phyloP scores from a whole-genome alignment of 2,888 invertebrate genomes.

The Linnaemya vulpina region DNA sequence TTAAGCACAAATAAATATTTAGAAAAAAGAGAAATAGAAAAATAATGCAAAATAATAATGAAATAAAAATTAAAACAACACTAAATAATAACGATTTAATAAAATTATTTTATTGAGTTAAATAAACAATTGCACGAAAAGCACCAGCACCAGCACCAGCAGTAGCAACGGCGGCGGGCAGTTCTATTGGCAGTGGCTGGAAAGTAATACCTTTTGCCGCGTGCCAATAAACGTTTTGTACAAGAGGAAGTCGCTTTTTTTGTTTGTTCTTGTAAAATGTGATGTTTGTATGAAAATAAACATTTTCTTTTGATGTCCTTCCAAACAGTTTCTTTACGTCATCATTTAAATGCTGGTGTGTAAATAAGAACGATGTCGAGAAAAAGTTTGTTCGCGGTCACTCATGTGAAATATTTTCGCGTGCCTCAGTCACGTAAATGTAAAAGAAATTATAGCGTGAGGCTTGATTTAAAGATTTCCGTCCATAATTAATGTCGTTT shows the following conservation, averaged over 20 bases:
- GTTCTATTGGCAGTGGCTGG: background rate
- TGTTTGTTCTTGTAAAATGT: background rate
- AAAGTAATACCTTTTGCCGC: background rate
- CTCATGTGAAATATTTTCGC: too few relatives aligned
- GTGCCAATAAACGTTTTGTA: background rate
- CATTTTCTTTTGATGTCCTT: background rate
- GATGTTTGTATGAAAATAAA: background rate
- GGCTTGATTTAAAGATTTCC: too few relatives aligned
- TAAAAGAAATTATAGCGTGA: too few relatives aligned
- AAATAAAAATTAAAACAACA: conserved; percentile 23
- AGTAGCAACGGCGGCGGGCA: background rate
- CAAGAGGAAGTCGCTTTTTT: conserved; percentile 4
- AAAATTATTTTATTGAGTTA: conserved; percentile 61
- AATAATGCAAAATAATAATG: too few relatives aligned
- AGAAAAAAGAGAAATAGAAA: background rate
- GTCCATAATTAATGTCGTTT: too few relatives aligned
- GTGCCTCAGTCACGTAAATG: too few relatives aligned
- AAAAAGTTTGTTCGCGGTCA: too few relatives aligned
- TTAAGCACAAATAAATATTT: conserved; percentile 49
- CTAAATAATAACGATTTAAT: conserved; percentile 54
- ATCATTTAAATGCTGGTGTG: background rate
- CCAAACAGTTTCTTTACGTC: conserved; percentile 18
- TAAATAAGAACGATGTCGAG: too few relatives aligned
- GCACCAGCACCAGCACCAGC: background rate
- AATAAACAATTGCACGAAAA: conserved; percentile 35